Evolutionary conservation across 1,140 invertebrate genomes (phyloP).

Genomic region (Trichonephila inaurata): DNA sequence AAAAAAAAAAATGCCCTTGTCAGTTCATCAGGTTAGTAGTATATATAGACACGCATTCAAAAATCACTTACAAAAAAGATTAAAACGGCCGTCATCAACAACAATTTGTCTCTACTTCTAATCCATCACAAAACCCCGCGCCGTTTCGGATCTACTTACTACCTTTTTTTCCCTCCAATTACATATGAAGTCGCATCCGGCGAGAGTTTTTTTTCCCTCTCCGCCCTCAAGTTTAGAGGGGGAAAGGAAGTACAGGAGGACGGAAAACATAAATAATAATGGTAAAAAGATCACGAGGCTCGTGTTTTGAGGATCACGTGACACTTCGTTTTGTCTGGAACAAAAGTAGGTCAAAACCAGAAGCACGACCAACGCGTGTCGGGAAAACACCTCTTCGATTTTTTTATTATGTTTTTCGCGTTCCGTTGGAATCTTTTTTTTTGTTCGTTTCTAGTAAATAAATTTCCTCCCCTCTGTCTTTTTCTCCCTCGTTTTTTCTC

Average conservation of each 20-base stretch:
- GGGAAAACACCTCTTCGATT: conserved; percentile 32
- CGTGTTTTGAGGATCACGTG: conserved; percentile 16
- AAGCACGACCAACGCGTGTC: conserved; percentile 50
- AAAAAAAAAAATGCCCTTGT: accelerated
- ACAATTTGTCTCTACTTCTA: conserved; percentile 37
- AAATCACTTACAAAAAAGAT: conserved; percentile 10
- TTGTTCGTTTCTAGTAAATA: background rate
- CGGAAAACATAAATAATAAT: conserved; percentile 28
- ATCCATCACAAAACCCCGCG: background rate
- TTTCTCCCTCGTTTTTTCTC: background rate
- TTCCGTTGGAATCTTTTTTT: background rate
- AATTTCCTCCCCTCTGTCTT: background rate
- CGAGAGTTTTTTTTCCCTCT: background rate
- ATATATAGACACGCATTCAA: background rate
- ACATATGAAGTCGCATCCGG: conserved; percentile 8
- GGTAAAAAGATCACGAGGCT: background rate
- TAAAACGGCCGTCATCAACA: conserved; percentile 39
- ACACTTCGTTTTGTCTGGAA: background rate
- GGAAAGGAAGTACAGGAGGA: background rate
- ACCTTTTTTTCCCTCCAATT: background rate
- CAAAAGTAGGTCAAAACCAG: conserved; percentile 35
- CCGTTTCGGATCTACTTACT: background rate
- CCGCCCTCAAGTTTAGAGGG: background rate
- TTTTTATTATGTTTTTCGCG: background rate
- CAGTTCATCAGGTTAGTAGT: background rate